Conservation (phyloP, 2,113 vertebrate species). For the Ailuropoda melanoleuca region DNA sequence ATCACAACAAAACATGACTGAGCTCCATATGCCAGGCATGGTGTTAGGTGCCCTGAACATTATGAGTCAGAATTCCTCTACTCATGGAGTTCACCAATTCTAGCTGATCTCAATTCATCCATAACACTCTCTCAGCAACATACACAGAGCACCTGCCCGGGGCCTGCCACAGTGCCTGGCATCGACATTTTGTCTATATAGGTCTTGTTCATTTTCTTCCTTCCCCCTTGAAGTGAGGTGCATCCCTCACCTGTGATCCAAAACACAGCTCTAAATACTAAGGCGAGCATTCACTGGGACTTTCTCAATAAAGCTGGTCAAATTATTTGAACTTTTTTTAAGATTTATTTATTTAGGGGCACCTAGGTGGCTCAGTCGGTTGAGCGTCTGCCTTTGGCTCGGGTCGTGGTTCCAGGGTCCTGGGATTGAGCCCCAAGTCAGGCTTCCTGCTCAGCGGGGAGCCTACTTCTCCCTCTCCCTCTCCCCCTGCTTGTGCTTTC, state of each 20-base stretch:
- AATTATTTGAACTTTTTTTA: background rate
- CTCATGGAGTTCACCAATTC: background rate
- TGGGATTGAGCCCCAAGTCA: too few relatives aligned
- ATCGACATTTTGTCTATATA: background rate
- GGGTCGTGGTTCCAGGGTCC: too few relatives aligned
- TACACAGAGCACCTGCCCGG: background rate
- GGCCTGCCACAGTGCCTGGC: background rate
- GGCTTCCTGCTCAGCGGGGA: too few relatives aligned
- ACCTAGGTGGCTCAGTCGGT: too few relatives aligned
- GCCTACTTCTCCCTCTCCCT: too few relatives aligned
- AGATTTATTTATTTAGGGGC: background rate
- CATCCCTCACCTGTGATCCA: background rate
- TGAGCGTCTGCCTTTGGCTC: too few relatives aligned
- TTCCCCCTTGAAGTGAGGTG: background rate
- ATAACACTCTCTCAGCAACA: background rate
- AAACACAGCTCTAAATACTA: constrained; percentile 29
- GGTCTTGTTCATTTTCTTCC: background rate
- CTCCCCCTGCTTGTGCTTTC: too few relatives aligned
- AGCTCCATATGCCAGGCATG: background rate
- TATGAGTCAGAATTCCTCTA: background rate
- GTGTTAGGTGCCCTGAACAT: background rate
- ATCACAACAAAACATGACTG: background rate
- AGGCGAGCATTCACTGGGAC: background rate
- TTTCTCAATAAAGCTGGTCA: constrained; percentile 24
- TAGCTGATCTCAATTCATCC: background rate